Evolutionary conservation across 2,113 vertebrate genomes (phyloP).

Genomic region (Phalacrocorax carbo): DNA sequence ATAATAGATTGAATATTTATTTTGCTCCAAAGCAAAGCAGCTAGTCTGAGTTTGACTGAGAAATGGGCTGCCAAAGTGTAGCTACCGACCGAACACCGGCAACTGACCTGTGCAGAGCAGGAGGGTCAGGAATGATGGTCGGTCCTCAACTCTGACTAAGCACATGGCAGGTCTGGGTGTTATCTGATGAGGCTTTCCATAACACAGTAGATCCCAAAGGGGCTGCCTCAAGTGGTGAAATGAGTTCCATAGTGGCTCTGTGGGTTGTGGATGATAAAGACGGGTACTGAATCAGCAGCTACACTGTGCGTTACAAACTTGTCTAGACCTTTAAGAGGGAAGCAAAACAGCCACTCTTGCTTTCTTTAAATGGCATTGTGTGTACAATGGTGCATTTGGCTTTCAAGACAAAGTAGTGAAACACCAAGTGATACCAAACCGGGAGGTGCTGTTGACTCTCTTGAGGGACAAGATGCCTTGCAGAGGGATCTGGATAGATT

Average conservation of each 20-base stretch:
- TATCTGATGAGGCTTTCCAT: not conserved
- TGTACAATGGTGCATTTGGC: not conserved
- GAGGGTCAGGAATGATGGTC: not conserved
- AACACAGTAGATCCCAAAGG: not conserved
- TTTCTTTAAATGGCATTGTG: not conserved
- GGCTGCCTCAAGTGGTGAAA: not conserved
- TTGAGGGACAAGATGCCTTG: no score
- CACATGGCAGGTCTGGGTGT: not conserved
- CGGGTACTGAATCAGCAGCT: not conserved
- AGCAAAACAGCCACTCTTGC: not conserved
- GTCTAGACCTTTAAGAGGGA: not conserved
- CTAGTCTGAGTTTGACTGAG: not conserved
- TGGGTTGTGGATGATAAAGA: not conserved
- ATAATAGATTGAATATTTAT: not conserved
- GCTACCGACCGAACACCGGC: not conserved
- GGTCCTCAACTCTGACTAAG: not conserved
- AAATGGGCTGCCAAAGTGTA: not conserved
- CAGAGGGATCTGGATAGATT: no score
- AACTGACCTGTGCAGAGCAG: not conserved
- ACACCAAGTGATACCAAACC: not conserved
- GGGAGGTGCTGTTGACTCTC: not conserved
- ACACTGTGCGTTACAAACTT: fast-evolving
- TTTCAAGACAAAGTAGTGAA: not conserved
- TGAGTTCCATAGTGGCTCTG: fast-evolving
- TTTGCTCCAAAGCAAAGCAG: not conserved